A percentile compares a stretch with the other conserved stretches of the same genome.
Conservation (phyloP, 2,797 vertebrate genomes). For the Molossus alvarezi region DNA sequence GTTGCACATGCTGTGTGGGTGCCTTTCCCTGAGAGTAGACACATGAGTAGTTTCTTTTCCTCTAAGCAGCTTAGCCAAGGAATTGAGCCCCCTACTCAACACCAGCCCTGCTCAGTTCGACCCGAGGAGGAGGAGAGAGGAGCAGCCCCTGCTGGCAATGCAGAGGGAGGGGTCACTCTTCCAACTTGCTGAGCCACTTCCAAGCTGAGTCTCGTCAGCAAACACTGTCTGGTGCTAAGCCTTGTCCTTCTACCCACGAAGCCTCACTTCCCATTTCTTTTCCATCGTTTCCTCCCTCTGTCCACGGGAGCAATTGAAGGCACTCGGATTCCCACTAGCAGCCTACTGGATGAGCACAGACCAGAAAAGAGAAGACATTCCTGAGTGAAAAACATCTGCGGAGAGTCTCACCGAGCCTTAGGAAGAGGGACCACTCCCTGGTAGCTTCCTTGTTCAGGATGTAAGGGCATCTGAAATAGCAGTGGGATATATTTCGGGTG, state of each 20-base stretch:
- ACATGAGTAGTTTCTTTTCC: neutral
- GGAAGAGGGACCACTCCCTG: neutral
- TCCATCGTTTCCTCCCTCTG: slow-evolving; percentile 64
- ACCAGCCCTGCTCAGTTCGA: neutral
- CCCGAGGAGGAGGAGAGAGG: neutral
- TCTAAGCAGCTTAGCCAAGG: neutral
- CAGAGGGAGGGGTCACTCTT: neutral
- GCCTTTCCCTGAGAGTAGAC: neutral
- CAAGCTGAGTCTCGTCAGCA: neutral
- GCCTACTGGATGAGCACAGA: neutral
- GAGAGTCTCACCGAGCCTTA: neutral
- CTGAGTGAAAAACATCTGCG: slow-evolving; percentile 11
- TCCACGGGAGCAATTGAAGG: slow-evolving; percentile 36
- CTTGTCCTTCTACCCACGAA: slow-evolving; percentile 29
- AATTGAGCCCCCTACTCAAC: neutral
- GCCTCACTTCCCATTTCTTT: slow-evolving; percentile 39
- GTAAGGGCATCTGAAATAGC: neutral
- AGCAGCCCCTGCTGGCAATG: rapidly evolving
- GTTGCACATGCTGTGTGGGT: neutral
- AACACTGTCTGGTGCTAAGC: neutral
- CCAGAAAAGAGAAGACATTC: slow-evolving; percentile 41
- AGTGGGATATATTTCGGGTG: neutral
- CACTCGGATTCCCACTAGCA: neutral
- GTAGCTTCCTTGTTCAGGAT: neutral
- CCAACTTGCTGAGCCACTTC: neutral